Percentiles rank a stretch among this genome's conserved stretches.
Evolutionary conservation across 1,140 invertebrate genomes (phyloP).

Genomic region (Cherax quadricarinatus): DNA sequence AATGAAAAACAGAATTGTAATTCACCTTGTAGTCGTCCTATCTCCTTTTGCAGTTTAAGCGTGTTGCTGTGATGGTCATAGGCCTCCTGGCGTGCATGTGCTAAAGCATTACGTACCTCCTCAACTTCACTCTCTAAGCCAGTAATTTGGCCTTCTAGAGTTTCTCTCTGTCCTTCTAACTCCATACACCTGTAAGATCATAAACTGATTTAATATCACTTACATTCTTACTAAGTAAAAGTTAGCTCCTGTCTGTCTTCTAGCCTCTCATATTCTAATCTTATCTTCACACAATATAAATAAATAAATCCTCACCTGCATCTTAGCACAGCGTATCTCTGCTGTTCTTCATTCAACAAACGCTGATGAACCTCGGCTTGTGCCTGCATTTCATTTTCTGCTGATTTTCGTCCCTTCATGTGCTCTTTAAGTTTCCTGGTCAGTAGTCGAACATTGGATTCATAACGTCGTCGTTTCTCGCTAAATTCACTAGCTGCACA

Average conservation of each 20-base stretch:
- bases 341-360: constrained; percentile 50
- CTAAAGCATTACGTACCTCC: constrained; percentile 36
- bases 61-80: constrained; percentile 40
- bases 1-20: background rate
- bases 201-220: background rate
- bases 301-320: constrained; percentile 37
- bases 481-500: constrained; percentile 39
- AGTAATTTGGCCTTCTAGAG: constrained; percentile 34
- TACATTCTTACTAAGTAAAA: background rate
- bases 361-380: constrained; percentile 49
- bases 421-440: constrained; percentile 62
- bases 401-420: constrained; percentile 64
- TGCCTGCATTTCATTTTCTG: constrained; percentile 53
- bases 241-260: too few species aligned
- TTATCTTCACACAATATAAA: too few species aligned
- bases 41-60: constrained; percentile 42
- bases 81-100: constrained; percentile 32
- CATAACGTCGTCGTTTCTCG: constrained; percentile 55
- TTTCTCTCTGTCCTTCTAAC: constrained; percentile 44
- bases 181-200: constrained; percentile 46
- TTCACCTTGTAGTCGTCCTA: constrained; percentile 52
- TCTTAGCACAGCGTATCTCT: constrained; percentile 55
- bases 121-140: constrained; percentile 43
- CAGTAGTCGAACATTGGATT: constrained; percentile 62
- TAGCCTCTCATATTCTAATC: too few species aligned